Evolutionary conservation across 1,140 invertebrate species (phyloP), one percentile per base, ranked within the genome.

Genomic region (Antheraea mylitta): DNA sequence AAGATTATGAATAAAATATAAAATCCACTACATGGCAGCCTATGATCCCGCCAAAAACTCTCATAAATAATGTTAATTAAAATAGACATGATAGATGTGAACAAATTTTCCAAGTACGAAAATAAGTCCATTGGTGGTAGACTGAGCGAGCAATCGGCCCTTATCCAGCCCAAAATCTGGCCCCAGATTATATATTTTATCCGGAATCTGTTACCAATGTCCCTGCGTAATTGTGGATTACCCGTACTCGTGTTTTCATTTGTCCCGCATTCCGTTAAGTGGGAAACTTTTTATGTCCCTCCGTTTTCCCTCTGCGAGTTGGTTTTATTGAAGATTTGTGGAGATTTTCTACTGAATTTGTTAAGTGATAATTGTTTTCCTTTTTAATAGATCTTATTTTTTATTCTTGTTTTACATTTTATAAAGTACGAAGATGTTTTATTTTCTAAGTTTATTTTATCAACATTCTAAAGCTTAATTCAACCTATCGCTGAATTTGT

Each of bases 201-300:
- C 77, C 79, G 69, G 73, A 83, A 82, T 82, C 83, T 82, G 73
- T 79, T 77, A 79, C 82, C 80, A 76, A 84, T 86, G 82, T 87
- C 79, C 67, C 67, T 73, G 67, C 78, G 79, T 87, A 85, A 85
- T 86, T 85, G 82, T 87, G 83, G 85, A 85, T 87, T 87, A 85
- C 77, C 48, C 60, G 30, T 65, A 64, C 70, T 76, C 75, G 67
- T 82, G 81, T 83, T 83, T 79, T 77, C 77, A 81, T 85, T 82
- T 85, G 79, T 81, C 67, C 69, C 71, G 72, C 69, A 48, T 71
- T 73, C 64, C 38, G 37, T 64, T 48, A 64, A 64, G 63, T 48
- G 63, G 37, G n/a, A 45, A 48, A 45, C 18, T 64, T 64, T 64
- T 64, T 64, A 22, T 60, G 18, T 19, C 59, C 30, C 59, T 60